phyloP scores from a whole-genome alignment of 2,888 invertebrate species.

The Agonopterix heracliana region DNA sequence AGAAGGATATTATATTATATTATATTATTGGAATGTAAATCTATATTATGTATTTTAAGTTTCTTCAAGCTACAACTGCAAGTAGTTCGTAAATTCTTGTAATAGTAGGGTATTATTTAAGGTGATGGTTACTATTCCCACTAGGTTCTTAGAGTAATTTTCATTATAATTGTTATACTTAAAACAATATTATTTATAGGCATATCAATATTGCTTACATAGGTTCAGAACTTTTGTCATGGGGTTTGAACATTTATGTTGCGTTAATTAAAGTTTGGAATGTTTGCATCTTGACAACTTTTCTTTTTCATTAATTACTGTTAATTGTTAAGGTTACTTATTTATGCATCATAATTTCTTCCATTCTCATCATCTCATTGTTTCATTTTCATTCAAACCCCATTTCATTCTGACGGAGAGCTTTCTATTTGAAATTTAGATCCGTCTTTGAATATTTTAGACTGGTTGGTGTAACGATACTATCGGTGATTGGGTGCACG shows the following conservation, averaged over 20 bases:
- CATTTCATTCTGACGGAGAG: constrained; percentile 69
- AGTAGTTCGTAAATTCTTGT: constrained; percentile 1
- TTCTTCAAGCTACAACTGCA: constrained; percentile 23
- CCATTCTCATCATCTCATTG: constrained; percentile 33
- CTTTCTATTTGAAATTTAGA: constrained; percentile 40
- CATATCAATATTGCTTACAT: constrained; percentile 46
- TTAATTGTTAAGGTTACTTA: constrained; percentile 43
- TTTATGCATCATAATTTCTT: constrained; percentile 49
- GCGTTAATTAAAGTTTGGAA: constrained; percentile 58
- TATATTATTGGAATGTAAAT: too few relatives aligned
- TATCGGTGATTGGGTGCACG: constrained; percentile 72
- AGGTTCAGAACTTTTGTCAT: constrained; percentile 56
- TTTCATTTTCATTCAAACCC: constrained; percentile 69
- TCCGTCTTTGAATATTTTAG: constrained; percentile 8
- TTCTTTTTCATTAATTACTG: constrained; percentile 46
- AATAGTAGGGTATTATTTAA: constrained; percentile 11
- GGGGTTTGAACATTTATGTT: constrained; percentile 74
- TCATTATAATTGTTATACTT: constrained; percentile 12
- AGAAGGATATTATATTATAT: too few relatives aligned
- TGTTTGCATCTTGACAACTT: constrained; percentile 77
- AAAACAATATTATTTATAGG: constrained; percentile 30
- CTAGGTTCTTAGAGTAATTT: not conserved
- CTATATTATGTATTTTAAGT: not conserved
- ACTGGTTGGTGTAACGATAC: constrained; percentile 20
- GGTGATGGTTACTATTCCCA: constrained; percentile 38